Evolutionary conservation across 2,888 invertebrate genomes (phyloP).

Genomic region (Hymenopus coronatus): DNA sequence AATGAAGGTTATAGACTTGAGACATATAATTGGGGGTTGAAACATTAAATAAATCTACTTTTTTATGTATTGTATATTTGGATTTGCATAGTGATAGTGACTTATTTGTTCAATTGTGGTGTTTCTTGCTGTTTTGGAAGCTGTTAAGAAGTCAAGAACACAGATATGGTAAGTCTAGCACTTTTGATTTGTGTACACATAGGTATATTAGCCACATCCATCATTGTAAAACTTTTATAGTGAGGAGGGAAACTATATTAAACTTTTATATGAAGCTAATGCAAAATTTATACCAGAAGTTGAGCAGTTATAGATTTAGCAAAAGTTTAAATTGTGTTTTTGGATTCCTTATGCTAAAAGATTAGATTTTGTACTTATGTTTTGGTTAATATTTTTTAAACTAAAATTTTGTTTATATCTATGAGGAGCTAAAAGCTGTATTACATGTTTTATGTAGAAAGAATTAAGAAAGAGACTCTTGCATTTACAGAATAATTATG

Average conservation of each 20-base stretch:
- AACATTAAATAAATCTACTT: not conserved
- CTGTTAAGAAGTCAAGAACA: not conserved
- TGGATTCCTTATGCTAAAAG: too few species aligned
- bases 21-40: not conserved
- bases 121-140: not conserved
- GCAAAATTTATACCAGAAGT: too few species aligned
- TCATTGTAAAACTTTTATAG: conserved; percentile 40
- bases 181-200: not conserved
- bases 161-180: not conserved
- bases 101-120: not conserved
- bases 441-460: too few species aligned
- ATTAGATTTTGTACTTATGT: not conserved
- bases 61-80: not conserved
- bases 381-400: too few species aligned
- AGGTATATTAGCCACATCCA: conserved; percentile 44
- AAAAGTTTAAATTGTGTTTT: too few species aligned
- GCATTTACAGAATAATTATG: too few species aligned
- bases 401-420: too few species aligned
- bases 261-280: not conserved
- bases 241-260: conserved; percentile 46
- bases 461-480: too few species aligned
- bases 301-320: too few species aligned
- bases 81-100: not conserved
- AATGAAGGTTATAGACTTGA: not conserved
- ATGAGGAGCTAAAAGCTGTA: too few species aligned